A percentile compares a stretch with the other conserved stretches of the same genome.
phyloP scores from a whole-genome alignment of 2,797 vertebrate genomes.

The Salmo trutta region DNA sequence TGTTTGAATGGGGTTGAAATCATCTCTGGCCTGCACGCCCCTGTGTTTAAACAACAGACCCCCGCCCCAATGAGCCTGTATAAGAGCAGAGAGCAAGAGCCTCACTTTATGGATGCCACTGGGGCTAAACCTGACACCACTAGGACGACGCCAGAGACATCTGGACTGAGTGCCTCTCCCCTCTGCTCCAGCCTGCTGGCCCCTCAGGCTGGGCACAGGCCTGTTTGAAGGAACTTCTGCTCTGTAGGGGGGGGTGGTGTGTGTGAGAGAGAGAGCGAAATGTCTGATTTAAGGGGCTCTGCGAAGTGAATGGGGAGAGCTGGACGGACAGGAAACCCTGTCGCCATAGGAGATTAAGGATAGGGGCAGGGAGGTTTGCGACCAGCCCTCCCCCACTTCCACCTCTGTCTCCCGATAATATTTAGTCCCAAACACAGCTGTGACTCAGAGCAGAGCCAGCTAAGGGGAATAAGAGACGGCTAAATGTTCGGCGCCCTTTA shows the following conservation, averaged over 20 bases:
- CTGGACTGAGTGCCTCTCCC: neutral
- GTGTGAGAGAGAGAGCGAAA: accelerated
- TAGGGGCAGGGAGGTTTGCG: neutral
- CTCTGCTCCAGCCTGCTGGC: neutral
- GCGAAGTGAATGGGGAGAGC: neutral
- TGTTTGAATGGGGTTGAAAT: neutral
- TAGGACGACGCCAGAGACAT: neutral
- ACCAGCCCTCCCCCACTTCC: neutral
- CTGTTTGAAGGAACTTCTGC: no score
- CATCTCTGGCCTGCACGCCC: neutral
- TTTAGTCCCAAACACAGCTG: neutral
- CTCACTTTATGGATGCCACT: neutral
- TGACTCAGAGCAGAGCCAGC: neutral
- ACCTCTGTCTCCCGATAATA: neutral
- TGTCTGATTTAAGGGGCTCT: neutral
- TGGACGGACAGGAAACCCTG: neutral
- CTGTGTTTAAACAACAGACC: neutral
- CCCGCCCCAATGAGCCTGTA: neutral
- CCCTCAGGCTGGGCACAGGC: no score
- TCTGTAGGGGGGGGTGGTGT: neutral
- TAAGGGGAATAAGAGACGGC: neutral
- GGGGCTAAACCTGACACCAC: neutral
- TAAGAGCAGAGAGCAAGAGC: neutral
- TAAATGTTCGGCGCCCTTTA: no score
- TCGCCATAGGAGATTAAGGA: neutral